Conservation (phyloP, 2,888 invertebrate species). For the Plagodis pulveraria region DNA sequence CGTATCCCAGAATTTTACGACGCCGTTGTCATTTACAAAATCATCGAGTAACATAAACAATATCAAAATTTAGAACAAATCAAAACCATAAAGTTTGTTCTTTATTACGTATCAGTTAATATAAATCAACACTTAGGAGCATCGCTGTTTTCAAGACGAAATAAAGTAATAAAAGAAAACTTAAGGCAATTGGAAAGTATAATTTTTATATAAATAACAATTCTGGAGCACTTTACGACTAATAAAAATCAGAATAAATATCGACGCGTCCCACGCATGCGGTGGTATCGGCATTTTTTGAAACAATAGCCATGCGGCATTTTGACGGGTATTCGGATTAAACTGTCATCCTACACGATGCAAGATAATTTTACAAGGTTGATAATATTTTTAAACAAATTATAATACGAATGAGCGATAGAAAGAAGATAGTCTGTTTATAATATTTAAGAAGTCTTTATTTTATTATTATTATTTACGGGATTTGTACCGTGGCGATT, state of each 20-base stretch:
- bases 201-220: conserved; percentile 43
- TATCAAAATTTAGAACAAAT: conserved; percentile 28
- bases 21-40: conserved; percentile 27
- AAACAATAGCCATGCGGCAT: conserved; percentile 48
- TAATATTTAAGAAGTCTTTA: conserved; percentile 3
- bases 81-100: conserved; percentile 31
- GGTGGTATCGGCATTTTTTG: conserved; percentile 29
- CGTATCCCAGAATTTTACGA: conserved; percentile 14
- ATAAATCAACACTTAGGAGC: conserved; percentile 37
- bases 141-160: conserved; percentile 38
- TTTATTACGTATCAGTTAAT: conserved; percentile 29
- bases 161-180: conserved; percentile 49
- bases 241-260: conserved; percentile 51
- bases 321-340: conserved; percentile 42
- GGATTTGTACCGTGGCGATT: no score
- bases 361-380: conserved; percentile 20
- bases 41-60: conserved; percentile 20
- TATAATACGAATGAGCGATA: conserved; percentile 16
- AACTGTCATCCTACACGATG: conserved; percentile 19
- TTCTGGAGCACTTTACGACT: conserved; percentile 42
- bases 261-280: conserved; percentile 49
- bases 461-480: no score
- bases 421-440: conserved; percentile 9
- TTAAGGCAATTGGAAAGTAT: conserved; percentile 39
- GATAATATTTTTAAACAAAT: conserved; percentile 19